Evolutionary conservation across 2,113 vertebrate species (phyloP).

Genomic region (rat (Rattus norvegicus)): GRCr8 NC_086029.1:65345001-65345500

Average conservation of each 20-base stretch:
- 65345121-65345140: not conserved
- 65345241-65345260: conserved; percentile 58
- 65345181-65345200: not conserved
- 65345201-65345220: conserved; percentile 44
- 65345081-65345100: not conserved
- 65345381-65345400: not conserved
- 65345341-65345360: not conserved
- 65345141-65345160: not conserved
- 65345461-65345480: not conserved
- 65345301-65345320: conserved; percentile 19
- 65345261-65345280: conserved; percentile 27
- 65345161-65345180: not conserved
- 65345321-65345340: conserved; percentile 33
- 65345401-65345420: not conserved
- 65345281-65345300: conserved; percentile 47
- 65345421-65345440: conserved; percentile 1
- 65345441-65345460: not conserved
- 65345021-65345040: not conserved
- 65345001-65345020: not conserved
- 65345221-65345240: not conserved
- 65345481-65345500: not conserved
- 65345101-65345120: conserved; percentile 60
- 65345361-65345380: not conserved
- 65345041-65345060: not conserved
- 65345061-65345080: conserved; percentile 12